Conservation (phyloP, 2,888 invertebrate species). For the Blera fallax region DNA sequence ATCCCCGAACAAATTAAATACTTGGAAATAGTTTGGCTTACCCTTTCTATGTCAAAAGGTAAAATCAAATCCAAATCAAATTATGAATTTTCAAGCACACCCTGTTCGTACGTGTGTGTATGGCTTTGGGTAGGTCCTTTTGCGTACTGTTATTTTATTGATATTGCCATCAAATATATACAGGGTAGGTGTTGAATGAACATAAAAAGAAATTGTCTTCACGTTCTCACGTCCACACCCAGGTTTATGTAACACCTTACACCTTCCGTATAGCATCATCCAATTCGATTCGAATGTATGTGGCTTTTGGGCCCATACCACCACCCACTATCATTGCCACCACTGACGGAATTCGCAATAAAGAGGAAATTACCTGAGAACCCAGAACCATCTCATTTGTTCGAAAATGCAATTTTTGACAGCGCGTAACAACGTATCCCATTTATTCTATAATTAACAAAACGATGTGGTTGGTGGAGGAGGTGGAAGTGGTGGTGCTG, state of each 20-base stretch:
- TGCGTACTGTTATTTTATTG: constrained; percentile 7
- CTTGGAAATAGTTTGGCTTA: too few relatives aligned
- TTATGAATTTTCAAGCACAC: not conserved
- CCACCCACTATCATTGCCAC: not conserved
- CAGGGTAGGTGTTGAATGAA: constrained; percentile 11
- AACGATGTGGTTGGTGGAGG: too few relatives aligned
- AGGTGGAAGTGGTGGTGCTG: too few relatives aligned
- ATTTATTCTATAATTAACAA: constrained; percentile 38
- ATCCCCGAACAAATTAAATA: too few relatives aligned
- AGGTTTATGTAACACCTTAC: not conserved
- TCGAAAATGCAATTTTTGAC: constrained; percentile 43
- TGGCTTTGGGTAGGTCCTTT: not conserved
- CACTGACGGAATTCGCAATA: constrained; percentile 12
- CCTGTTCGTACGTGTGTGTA: not conserved
- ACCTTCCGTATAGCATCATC: not conserved
- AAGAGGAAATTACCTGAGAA: constrained; percentile 25
- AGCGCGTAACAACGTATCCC: not conserved
- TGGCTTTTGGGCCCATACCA: not conserved
- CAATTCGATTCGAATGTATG: not conserved
- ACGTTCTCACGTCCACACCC: not conserved
- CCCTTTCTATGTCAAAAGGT: too few relatives aligned
- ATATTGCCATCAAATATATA: constrained; percentile 1
- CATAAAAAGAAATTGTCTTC: constrained; percentile 25
- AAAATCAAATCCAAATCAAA: not conserved
- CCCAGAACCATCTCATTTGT: constrained; percentile 11